Percentiles rank a stretch among this genome's conserved stretches.
phyloP scores from a whole-genome alignment of 1,140 invertebrate species.

The Bombus huntii region DNA sequence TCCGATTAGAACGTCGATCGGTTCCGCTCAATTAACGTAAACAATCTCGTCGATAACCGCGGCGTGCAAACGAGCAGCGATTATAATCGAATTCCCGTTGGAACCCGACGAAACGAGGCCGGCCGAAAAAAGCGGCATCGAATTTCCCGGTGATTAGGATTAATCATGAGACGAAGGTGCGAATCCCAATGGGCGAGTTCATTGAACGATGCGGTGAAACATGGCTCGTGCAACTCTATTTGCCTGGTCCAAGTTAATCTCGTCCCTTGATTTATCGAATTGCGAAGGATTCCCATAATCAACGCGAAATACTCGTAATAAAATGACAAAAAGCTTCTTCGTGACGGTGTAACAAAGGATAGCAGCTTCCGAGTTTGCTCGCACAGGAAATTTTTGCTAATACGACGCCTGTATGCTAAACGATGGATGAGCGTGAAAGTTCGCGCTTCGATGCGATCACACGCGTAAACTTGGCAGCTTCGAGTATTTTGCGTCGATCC shows the following conservation, averaged over 20 bases:
- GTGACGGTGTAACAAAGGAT: too few relatives aligned
- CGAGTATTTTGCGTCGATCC: background rate
- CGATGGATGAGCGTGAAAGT: too few relatives aligned
- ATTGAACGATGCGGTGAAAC: slow-evolving; percentile 8
- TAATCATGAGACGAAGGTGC: slow-evolving; percentile 36
- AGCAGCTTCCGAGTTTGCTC: too few relatives aligned
- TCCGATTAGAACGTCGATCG: background rate
- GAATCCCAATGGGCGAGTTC: background rate
- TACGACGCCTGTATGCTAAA: too few relatives aligned
- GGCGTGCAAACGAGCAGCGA: background rate
- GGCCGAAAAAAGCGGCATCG: background rate
- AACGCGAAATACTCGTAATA: background rate
- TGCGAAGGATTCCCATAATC: background rate
- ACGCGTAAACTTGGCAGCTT: background rate
- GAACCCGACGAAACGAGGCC: background rate
- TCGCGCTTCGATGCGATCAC: background rate
- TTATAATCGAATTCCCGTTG: slow-evolving; percentile 17
- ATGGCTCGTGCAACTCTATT: background rate
- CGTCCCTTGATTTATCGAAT: background rate
- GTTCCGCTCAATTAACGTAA: slow-evolving; percentile 4
- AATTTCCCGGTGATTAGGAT: slow-evolving; percentile 33
- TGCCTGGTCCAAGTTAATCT: slow-evolving; percentile 5
- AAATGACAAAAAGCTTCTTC: background rate
- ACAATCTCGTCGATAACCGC: background rate
- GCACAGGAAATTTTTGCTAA: accelerated